Percentiles rank a stretch among this genome's conserved stretches.
These are phyloP conservation scores for Acromyrmex charruanus DNA, from an alignment of 1,140 invertebrate genomes.

Conservation along the genomic window DNA sequence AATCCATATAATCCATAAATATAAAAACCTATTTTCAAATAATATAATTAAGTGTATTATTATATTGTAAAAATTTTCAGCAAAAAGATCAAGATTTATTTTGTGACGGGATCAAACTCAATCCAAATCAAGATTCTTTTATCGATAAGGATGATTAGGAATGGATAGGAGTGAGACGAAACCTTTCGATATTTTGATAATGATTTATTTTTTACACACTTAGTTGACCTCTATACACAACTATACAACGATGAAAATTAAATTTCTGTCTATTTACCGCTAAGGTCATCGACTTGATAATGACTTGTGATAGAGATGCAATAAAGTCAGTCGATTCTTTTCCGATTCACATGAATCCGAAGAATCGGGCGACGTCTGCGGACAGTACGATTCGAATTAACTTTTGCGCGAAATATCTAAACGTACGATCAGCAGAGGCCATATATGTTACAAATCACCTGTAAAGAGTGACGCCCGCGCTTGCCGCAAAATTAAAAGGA, in stretches of 20 bases:
- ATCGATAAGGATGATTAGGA: too few species aligned
- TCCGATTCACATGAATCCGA: constrained; percentile 46
- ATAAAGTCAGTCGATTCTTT: constrained; percentile 74
- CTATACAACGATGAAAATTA: constrained; percentile 85
- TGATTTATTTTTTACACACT: constrained; percentile 85
- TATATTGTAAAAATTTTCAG: constrained; percentile 7
- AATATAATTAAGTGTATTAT: constrained; percentile 74
- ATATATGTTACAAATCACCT: constrained; percentile 58
- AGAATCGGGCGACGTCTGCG: constrained; percentile 56
- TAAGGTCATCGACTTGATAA: constrained; percentile 72
- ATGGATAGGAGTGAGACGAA: constrained; percentile 1
- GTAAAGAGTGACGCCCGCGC: constrained; percentile 24
- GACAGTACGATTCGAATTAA: constrained; percentile 54
- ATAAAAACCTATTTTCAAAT: constrained; percentile 78
- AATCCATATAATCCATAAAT: constrained; percentile 47
- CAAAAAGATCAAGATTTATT: background rate
- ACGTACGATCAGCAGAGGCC: constrained; percentile 60
- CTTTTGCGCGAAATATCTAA: constrained; percentile 38
- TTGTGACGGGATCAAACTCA: background rate
- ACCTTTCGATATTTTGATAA: constrained; percentile 78
- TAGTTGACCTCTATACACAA: constrained; percentile 85
- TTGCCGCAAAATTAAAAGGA: constrained; percentile 41
- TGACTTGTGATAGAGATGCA: constrained; percentile 73
- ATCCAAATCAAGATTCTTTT: background rate
- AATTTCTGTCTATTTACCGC: constrained; percentile 80